Evolutionary conservation across 2,888 invertebrate genomes (phyloP).

Genomic region (Dicranocentrus wangi): DNA sequence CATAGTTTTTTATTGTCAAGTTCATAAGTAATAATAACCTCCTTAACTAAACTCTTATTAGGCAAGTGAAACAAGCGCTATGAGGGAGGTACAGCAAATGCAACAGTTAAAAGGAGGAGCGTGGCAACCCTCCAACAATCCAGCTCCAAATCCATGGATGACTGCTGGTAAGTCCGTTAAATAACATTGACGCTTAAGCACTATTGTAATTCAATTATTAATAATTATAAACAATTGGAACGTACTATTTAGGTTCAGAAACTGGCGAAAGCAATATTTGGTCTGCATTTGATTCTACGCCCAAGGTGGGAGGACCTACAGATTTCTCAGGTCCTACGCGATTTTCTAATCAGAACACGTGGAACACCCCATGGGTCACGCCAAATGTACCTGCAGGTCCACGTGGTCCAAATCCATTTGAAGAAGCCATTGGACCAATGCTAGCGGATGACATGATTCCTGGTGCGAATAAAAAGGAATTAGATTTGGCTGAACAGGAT

Average conservation of each 20-base stretch:
- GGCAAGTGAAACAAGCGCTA: conserved; percentile 84
- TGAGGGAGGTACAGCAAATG: conserved; percentile 80
- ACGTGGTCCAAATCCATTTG: conserved; percentile 71
- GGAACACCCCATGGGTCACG: conserved; percentile 48
- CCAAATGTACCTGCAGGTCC: conserved; percentile 54
- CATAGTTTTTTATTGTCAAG: no score
- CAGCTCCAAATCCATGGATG: conserved; percentile 68
- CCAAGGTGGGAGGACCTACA: conserved; percentile 14
- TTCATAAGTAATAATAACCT: not conserved
- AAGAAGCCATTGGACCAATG: conserved; percentile 63
- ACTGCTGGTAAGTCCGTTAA: conserved; percentile 19
- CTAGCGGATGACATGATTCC: conserved; percentile 65
- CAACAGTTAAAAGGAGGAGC: conserved; percentile 57
- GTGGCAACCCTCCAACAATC: conserved; percentile 32
- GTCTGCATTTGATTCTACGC: conserved; percentile 33
- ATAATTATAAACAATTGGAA: no score
- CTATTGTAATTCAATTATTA: not conserved
- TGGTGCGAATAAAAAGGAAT: conserved; percentile 60
- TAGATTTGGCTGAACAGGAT: conserved; percentile 65
- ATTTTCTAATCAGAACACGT: conserved; percentile 39
- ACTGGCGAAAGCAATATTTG: conserved; percentile 43
- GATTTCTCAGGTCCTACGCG: conserved; percentile 39
- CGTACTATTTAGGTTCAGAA: no score
- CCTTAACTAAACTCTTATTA: conserved; percentile 75
- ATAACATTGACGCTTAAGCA: not conserved